Base-by-base conservation (phyloP, 2,888 invertebrate species). In the Terebella lapidaria region DNA sequence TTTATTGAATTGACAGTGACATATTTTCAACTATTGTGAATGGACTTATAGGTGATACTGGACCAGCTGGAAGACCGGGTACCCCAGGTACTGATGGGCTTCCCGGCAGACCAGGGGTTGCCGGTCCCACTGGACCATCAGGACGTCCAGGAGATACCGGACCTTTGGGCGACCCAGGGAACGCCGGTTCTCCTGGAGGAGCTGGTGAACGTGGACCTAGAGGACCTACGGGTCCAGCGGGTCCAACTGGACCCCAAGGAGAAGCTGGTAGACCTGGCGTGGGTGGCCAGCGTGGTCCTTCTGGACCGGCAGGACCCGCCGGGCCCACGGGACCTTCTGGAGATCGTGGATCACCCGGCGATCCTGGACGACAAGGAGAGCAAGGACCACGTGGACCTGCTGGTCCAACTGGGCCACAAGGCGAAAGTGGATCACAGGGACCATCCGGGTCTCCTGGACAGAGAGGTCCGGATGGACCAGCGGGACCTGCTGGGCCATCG, bases 401-500 rank as follows among this genome's bases (percentile, higher is more conserved):
- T n/a, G 59, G 62, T 22, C 46, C 24, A n/a, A 24, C 56, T 27
- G 66, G 66, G 24, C 15, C 54, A 28, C 49, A n/a, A 24, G 65
- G 65, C 20, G 42, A 28, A 49, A 22, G 53, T 24, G 67, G 67
- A 22, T 24, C 45, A n/a, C 51, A 46, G 28, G 68, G 68, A 22
- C 22, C 51, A 49, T 66, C 72, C 49, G 73, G 74, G 59, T 60
- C 45, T n/a, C 54, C 57, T n/a, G 68, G 68, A 3, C 58, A 59
- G 20, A 30, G 30, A 28, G 67, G 67, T 52, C 35, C 54, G n/a
- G 86, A 87, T 5, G 92, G 92, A 28, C 71, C 54, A 20, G 55
- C 62, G 51, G 71, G 70, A 29, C 42, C 66, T 4, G 62, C 68
- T n/a, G 76, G 75, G 22, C 66, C 64, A 25, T 29, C 51, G 26